phyloP scores from a whole-genome alignment of 1,140 invertebrate genomes.

The Drosophila takahashii region DNA sequence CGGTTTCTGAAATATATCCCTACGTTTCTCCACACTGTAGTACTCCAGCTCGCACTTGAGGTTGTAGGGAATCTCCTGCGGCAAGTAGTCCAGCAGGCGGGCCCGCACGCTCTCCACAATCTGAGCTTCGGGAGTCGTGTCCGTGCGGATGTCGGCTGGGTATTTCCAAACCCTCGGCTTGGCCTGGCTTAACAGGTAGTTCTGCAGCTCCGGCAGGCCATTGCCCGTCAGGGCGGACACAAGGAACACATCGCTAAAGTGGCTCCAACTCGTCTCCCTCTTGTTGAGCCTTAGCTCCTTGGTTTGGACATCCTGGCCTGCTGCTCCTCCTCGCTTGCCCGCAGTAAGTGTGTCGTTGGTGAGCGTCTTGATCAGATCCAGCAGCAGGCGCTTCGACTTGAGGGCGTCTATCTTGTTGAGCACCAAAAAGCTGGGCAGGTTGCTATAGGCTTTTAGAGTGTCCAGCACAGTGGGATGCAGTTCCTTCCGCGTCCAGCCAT shows the following conservation, averaged over 20 bases:
- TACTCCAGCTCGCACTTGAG: slow-evolving; percentile 89
- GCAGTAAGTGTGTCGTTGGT: slow-evolving; percentile 88
- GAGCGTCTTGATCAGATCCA: slow-evolving; percentile 89
- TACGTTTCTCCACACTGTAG: slow-evolving; percentile 87
- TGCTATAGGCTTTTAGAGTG: slow-evolving; percentile 87
- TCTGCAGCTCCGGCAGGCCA: slow-evolving; percentile 91
- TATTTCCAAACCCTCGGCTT: slow-evolving; percentile 89
- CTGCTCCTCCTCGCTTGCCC: slow-evolving; percentile 67
- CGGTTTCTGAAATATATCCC: too few relatives aligned
- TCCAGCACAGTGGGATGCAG: slow-evolving; percentile 90
- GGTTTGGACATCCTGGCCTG: background rate
- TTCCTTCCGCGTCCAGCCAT: slow-evolving; percentile 88
- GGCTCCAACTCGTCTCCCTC: slow-evolving; percentile 87
- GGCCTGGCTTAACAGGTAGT: slow-evolving; percentile 89
- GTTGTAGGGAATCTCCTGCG: slow-evolving; percentile 93
- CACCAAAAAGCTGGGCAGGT: slow-evolving; percentile 91
- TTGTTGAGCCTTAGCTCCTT: slow-evolving; percentile 38
- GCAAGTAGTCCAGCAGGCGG: slow-evolving; percentile 91
- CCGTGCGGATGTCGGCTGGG: slow-evolving; percentile 88
- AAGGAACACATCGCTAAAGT: slow-evolving; percentile 95
- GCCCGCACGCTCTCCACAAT: slow-evolving; percentile 90
- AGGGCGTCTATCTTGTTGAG: slow-evolving; percentile 95
- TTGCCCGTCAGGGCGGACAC: slow-evolving; percentile 92
- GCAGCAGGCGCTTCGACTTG: slow-evolving; percentile 90
- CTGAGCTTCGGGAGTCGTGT: slow-evolving; percentile 89